These are phyloP conservation scores for Pandemis corylana DNA, from an alignment of 2,888 invertebrate species.

Conservation along the genomic window DNA sequence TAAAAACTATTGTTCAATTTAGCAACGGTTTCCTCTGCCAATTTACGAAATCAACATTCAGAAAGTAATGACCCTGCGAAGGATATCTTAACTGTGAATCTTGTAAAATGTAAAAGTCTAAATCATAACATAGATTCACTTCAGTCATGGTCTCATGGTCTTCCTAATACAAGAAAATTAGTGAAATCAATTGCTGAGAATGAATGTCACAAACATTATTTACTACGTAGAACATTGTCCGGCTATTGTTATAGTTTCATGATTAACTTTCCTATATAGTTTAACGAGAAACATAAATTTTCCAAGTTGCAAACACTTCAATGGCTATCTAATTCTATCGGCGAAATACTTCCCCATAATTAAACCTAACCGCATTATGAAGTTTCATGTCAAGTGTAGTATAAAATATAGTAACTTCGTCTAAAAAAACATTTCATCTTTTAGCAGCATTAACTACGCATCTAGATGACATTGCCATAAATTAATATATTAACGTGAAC, in stretches of 20 bases:
- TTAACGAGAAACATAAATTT: neutral
- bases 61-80: neutral
- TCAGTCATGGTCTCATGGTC: neutral
- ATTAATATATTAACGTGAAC: neutral
- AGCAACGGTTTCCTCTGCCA: neutral
- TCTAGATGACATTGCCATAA: neutral
- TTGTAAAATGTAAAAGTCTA: neutral
- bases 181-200: neutral
- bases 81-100: neutral
- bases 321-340: neutral
- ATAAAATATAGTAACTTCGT: neutral
- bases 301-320: neutral
- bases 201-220: neutral
- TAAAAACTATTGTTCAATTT: neutral
- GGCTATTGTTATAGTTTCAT: neutral
- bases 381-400: no score
- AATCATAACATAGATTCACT: neutral
- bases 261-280: neutral
- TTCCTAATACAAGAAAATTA: neutral
- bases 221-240: neutral
- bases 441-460: constrained; percentile 3
- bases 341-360: neutral
- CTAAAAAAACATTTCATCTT: neutral
- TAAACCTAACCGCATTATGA: neutral
- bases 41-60: neutral